Evolutionary conservation across 2,797 vertebrate genomes (phyloP).

Genomic region (Megalops cyprinoides): DNA sequence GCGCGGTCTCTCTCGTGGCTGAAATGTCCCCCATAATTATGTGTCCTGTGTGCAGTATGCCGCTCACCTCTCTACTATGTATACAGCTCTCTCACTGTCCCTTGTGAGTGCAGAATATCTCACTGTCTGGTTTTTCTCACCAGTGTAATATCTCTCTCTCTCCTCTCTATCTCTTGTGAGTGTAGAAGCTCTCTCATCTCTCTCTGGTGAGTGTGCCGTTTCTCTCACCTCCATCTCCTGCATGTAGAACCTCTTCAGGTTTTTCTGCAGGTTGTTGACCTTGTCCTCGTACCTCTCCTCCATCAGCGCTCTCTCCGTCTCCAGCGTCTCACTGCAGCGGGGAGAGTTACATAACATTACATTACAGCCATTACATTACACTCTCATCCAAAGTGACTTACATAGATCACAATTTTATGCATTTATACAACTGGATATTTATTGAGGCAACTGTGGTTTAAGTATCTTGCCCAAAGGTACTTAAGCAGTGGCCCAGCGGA

Average conservation of each 20-base stretch:
- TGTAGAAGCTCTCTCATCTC: too few species aligned
- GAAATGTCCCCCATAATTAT: background rate
- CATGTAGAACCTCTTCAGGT: slow-evolving; percentile 87
- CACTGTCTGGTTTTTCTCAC: background rate
- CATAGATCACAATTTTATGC: too few species aligned
- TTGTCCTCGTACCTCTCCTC: slow-evolving; percentile 88
- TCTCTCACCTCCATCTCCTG: slow-evolving; percentile 82
- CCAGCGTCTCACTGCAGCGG: slow-evolving; percentile 81
- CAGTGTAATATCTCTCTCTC: background rate
- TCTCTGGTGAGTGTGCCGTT: background rate
- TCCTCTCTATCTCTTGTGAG: background rate
- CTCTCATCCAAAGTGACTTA: too few species aligned
- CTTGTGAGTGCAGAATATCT: background rate
- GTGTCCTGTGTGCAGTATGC: too few species aligned
- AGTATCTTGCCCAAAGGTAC: too few species aligned
- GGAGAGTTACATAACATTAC: slow-evolving; percentile 26
- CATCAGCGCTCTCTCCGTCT: slow-evolving; percentile 79
- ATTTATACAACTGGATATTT: too few species aligned
- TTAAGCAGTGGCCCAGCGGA: too few species aligned
- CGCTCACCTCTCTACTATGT: too few species aligned
- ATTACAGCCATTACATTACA: too few species aligned
- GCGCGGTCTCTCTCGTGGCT: background rate
- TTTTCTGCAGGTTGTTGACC: slow-evolving; percentile 83
- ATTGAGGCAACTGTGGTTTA: too few species aligned
- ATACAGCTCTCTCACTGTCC: background rate